Percentiles rank a stretch among this genome's conserved stretches.
Conservation (phyloP, 2,888 invertebrate species). For the Phania funesta region DNA sequence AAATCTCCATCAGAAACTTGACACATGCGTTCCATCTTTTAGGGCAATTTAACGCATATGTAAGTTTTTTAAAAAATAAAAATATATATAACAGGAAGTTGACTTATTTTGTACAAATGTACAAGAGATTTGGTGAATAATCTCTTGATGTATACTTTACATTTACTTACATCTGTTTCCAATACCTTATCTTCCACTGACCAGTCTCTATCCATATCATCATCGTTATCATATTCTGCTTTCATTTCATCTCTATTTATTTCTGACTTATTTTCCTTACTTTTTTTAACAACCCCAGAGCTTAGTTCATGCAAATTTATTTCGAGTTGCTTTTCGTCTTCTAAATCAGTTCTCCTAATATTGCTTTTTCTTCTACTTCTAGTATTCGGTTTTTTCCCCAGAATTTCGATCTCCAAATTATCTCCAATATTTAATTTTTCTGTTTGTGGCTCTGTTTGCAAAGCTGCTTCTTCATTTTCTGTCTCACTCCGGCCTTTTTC, state of each 20-base stretch:
- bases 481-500: not conserved
- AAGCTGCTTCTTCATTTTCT: not conserved
- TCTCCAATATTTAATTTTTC: not conserved
- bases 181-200: slow-evolving; percentile 20
- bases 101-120: too few relatives aligned
- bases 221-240: slow-evolving; percentile 42
- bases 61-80: too few relatives aligned
- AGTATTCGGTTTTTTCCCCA: slow-evolving; percentile 36
- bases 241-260: slow-evolving; percentile 21
- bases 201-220: slow-evolving; percentile 52
- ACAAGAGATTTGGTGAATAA: too few relatives aligned
- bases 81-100: too few relatives aligned
- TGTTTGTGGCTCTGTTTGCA: not conserved
- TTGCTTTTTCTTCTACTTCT: slow-evolving; percentile 19
- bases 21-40: too few relatives aligned
- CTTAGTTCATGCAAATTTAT: not conserved
- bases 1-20: too few relatives aligned
- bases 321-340: not conserved
- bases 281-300: not conserved
- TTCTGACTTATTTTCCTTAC: not conserved
- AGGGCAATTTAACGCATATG: too few relatives aligned
- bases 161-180: slow-evolving; percentile 46
- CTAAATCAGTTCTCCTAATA: not conserved
- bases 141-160: too few relatives aligned
- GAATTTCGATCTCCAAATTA: slow-evolving; percentile 24